These are phyloP conservation scores for Anolis apletophallus DNA, from an alignment of 2,797 vertebrate species.

Conservation along the genomic window DNA sequence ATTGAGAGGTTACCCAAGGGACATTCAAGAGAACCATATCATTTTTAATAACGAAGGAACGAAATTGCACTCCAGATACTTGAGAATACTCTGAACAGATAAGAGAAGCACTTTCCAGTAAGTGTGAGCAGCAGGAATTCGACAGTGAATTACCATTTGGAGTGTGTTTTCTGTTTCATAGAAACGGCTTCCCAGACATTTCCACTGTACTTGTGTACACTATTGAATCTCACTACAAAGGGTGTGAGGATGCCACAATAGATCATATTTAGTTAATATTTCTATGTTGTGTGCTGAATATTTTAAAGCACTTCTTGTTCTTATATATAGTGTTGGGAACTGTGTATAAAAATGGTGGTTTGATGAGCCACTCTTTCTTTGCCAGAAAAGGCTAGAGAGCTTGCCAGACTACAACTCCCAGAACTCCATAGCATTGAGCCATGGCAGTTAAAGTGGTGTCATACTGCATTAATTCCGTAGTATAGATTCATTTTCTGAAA, in stretches of 20 bases:
- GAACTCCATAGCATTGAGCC: too few species aligned
- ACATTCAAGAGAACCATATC: slow-evolving; percentile 35
- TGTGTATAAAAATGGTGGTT: too few species aligned
- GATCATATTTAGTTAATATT: not conserved
- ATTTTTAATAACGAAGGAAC: slow-evolving; percentile 47
- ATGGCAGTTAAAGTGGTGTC: too few species aligned
- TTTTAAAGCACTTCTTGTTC: not conserved
- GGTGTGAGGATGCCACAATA: not conserved
- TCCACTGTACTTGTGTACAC: not conserved
- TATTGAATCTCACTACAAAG: not conserved
- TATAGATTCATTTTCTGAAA: too few species aligned
- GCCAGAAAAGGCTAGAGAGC: too few species aligned
- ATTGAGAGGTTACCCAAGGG: slow-evolving; percentile 36
- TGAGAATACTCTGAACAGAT: slow-evolving; percentile 39
- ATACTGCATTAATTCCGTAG: too few species aligned
- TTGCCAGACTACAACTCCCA: too few species aligned
- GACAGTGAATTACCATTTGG: slow-evolving; percentile 4
- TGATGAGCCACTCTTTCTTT: too few species aligned
- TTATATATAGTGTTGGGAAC: too few species aligned
- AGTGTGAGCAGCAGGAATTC: slow-evolving; percentile 22
- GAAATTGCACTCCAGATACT: slow-evolving; percentile 43
- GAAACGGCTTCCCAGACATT: not conserved
- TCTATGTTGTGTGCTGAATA: not conserved
- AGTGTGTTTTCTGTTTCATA: not conserved
- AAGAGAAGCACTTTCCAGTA: slow-evolving; percentile 21